phyloP scores from a whole-genome alignment of 2,888 invertebrate species.

The Bugula neritina region DNA sequence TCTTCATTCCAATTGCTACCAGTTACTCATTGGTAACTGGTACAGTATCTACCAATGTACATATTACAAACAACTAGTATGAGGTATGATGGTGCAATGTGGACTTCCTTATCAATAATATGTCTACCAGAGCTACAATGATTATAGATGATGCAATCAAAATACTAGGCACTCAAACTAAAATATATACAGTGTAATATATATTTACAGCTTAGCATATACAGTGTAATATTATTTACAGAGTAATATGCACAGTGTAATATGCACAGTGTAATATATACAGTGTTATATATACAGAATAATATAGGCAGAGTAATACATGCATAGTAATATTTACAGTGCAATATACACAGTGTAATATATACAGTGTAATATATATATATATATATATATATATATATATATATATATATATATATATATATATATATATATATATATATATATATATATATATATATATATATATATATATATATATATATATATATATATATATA shows the following conservation, averaged over 20 bases:
- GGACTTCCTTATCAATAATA: too few relatives aligned
- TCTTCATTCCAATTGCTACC: background rate
- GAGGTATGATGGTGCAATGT: too few relatives aligned
- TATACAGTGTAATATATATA: conserved; percentile 3
- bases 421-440: background rate
- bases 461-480: background rate
- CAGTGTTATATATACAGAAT: background rate
- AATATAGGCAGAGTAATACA: background rate
- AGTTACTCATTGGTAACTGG: background rate
- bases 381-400: background rate
- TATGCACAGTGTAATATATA: background rate
- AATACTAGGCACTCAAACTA: background rate
- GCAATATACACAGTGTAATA: background rate
- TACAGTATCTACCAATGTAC: background rate
- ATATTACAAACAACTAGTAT: background rate
- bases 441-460: background rate
- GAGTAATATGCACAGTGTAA: background rate
- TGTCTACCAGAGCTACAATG: background rate
- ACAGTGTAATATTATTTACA: background rate
- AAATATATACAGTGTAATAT: background rate
- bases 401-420: background rate
- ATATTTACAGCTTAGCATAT: background rate
- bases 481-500: background rate
- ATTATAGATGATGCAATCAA: background rate
- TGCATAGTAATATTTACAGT: background rate